Evolutionary conservation across 2,797 vertebrate species (phyloP).

Genomic region (Notolepis coatsorum): DNA sequence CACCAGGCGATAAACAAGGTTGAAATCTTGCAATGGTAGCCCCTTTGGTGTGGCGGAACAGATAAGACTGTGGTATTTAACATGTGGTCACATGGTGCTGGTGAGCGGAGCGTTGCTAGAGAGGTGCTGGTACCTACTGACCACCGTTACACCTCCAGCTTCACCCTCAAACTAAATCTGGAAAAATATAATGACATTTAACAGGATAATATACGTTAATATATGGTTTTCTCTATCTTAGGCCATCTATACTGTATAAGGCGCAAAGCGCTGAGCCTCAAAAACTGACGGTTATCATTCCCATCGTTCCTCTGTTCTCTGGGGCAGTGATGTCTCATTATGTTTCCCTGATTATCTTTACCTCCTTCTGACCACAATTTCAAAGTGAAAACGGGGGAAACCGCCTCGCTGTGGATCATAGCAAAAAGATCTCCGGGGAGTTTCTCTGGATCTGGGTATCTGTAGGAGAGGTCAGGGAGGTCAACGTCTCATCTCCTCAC

Average conservation of each 20-base stretch:
- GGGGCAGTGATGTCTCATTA: slow-evolving; percentile 8
- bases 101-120: too few relatives aligned
- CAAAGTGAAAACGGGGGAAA: slow-evolving; percentile 36
- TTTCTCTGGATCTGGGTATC: slow-evolving; percentile 26
- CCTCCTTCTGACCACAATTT: slow-evolving; percentile 45
- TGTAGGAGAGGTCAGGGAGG: slow-evolving; percentile 35
- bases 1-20: too few relatives aligned
- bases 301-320: not conserved
- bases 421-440: slow-evolving; percentile 36
- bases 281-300: slow-evolving; percentile 9
- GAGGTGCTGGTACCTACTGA: too few relatives aligned
- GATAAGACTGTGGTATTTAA: too few relatives aligned
- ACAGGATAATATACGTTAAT: not conserved
- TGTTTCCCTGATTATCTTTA: slow-evolving; percentile 21
- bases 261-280: not conserved
- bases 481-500: slow-evolving; percentile 41
- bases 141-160: too few relatives aligned
- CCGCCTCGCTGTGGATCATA: slow-evolving; percentile 24
- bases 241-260: not conserved
- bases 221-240: not conserved
- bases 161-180: not conserved
- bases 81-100: too few relatives aligned
- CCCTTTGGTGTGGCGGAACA: too few relatives aligned
- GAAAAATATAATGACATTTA: not conserved
- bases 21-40: too few relatives aligned